These are phyloP conservation scores for Julus scanicus DNA, from an alignment of 2,888 invertebrate genomes.

Conservation along the genomic window DNA sequence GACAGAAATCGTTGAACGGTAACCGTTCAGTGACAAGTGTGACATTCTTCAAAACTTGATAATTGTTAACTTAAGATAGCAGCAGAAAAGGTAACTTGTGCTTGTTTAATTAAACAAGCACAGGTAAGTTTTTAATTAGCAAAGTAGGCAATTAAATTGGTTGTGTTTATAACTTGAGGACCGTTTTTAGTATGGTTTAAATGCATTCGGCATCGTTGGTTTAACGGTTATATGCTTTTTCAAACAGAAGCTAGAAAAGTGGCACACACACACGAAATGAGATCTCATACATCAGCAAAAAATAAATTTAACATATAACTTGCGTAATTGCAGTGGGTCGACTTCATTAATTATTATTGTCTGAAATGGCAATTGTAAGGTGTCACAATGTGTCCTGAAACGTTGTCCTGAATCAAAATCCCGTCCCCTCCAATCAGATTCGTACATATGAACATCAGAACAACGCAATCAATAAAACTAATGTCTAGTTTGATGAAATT, in stretches of 20 bases:
- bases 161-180: not conserved
- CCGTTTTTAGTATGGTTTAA: not conserved
- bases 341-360: not conserved
- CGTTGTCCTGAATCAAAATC: not conserved
- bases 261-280: not conserved
- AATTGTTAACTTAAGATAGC: not conserved
- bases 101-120: not conserved
- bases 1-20: not conserved
- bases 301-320: not conserved
- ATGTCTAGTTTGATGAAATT: not conserved
- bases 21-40: not conserved
- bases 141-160: not conserved
- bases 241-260: not conserved
- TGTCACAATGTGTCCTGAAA: not conserved
- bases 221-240: not conserved
- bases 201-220: not conserved
- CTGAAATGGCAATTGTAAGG: not conserved
- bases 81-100: not conserved
- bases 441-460: not conserved
- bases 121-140: not conserved
- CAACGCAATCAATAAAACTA: not conserved
- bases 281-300: not conserved
- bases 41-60: not conserved
- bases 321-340: not conserved
- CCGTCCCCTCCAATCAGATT: not conserved